These are phyloP conservation scores for Abramis brama DNA, from an alignment of 2,113 vertebrate species.

Conservation along the genomic window DNA sequence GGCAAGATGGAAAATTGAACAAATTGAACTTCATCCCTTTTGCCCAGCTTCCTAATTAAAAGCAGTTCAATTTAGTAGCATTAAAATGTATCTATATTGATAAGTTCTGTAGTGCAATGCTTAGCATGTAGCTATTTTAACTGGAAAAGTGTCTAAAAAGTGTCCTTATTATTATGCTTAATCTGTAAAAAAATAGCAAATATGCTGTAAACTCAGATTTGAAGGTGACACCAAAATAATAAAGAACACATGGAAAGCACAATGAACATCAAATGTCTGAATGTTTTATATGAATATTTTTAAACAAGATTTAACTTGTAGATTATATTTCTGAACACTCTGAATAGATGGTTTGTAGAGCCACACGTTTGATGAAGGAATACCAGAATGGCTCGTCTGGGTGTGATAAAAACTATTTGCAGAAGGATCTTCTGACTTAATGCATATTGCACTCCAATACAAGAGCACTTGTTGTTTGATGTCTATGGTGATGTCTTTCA, in stretches of 20 bases:
- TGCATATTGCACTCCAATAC: slow-evolving; percentile 64
- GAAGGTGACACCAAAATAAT: not conserved
- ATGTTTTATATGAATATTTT: not conserved
- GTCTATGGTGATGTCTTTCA: slow-evolving; percentile 59
- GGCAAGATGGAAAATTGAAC: not conserved
- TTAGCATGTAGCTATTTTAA: not conserved
- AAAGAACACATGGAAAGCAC: not conserved
- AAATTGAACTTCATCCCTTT: not conserved
- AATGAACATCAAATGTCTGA: not conserved
- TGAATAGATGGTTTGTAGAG: slow-evolving; percentile 46
- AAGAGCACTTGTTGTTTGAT: slow-evolving; percentile 63
- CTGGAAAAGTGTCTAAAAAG: too few species aligned
- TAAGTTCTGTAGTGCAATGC: not conserved
- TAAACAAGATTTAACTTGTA: not conserved
- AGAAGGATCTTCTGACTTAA: slow-evolving; percentile 76
- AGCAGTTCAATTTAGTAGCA: too few species aligned
- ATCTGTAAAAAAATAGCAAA: not conserved
- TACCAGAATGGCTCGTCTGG: slow-evolving; percentile 70
- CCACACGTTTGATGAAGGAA: slow-evolving; percentile 64
- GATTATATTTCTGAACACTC: slow-evolving; percentile 47
- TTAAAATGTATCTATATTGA: too few species aligned
- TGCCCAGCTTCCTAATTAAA: slow-evolving; percentile 39
- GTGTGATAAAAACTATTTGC: slow-evolving; percentile 79
- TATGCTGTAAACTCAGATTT: not conserved
- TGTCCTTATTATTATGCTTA: not conserved